Evolutionary conservation across 2,113 vertebrate genomes (phyloP).

Genomic region (Tricholaema leucomelas): DNA sequence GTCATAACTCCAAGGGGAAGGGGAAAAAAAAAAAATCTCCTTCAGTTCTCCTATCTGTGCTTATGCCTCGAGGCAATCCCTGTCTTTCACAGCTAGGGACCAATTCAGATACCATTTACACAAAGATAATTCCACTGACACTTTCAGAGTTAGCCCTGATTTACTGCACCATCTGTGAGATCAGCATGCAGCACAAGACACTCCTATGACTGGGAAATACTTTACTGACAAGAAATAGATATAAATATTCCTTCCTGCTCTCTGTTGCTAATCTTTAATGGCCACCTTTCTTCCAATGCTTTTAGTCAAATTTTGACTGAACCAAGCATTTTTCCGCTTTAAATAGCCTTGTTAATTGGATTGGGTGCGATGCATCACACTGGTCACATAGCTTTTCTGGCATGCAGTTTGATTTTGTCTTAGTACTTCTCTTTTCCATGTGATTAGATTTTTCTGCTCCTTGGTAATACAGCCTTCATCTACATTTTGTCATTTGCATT

Average conservation of each 20-base stretch:
- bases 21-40: background rate
- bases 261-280: background rate
- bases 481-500: conserved; percentile 13
- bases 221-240: conserved; percentile 25
- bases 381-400: background rate
- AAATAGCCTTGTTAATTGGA: background rate
- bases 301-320: background rate
- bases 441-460: background rate
- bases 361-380: background rate
- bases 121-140: conserved; percentile 24
- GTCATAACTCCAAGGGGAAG: background rate
- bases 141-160: conserved; percentile 54
- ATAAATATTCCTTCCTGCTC: background rate
- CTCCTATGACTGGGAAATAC: conserved; percentile 51
- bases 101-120: conserved; percentile 12
- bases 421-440: background rate
- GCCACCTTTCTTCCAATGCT: background rate
- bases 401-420: background rate
- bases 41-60: background rate
- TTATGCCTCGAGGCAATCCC: background rate
- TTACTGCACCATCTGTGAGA: conserved; percentile 52
- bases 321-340: background rate
- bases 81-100: conserved; percentile 35
- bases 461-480: background rate
- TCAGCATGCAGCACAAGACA: conserved; percentile 19